Conservation (phyloP, 2,888 invertebrate genomes). For the Hypomecis atomaria region DNA sequence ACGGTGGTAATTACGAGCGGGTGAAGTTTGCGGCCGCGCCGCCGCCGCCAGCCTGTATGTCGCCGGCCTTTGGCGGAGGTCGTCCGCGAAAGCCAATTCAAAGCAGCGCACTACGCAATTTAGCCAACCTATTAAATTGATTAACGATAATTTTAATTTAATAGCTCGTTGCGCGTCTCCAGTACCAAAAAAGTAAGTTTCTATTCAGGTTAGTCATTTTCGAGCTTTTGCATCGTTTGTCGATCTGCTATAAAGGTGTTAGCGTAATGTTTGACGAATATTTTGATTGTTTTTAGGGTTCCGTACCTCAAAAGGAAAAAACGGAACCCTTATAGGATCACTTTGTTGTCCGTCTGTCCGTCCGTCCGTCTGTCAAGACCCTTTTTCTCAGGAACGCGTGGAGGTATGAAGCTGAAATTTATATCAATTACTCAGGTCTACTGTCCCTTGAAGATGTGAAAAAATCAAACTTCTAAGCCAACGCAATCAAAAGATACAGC, state of each 20-base stretch:
- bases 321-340: no score
- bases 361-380: no score
- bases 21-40: constrained; percentile 36
- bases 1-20: constrained; percentile 32
- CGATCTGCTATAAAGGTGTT: constrained; percentile 5
- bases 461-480: no score
- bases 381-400: no score
- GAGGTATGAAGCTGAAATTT: no score
- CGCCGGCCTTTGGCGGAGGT: constrained; percentile 78
- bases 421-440: no score
- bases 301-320: no score
- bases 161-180: constrained; percentile 48
- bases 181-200: constrained; percentile 14
- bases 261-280: constrained; percentile 5
- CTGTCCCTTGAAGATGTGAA: no score
- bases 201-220: constrained; percentile 21
- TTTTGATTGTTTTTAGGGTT: neutral
- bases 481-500: no score
- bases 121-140: constrained; percentile 56
- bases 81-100: constrained; percentile 57
- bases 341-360: no score
- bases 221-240: constrained; percentile 19
- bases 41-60: constrained; percentile 64
- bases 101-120: constrained; percentile 48
- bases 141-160: constrained; percentile 57